A percentile compares a stretch with the other conserved stretches of the same genome.
phyloP scores from a whole-genome alignment of 2,888 invertebrate genomes.

The Abrostola tripartita region DNA sequence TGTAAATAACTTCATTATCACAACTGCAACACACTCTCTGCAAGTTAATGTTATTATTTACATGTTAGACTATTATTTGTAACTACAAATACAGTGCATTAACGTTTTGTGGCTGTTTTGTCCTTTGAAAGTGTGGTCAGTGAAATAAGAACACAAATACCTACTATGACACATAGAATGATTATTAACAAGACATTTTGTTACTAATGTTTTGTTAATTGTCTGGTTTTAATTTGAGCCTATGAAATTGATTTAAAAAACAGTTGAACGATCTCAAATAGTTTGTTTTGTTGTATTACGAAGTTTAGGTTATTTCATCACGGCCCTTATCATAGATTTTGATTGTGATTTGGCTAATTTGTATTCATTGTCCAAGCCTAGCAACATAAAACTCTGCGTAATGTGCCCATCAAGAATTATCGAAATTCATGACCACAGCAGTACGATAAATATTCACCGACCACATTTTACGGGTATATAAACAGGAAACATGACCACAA shows the following conservation, averaged over 20 bases:
- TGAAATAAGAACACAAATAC: conserved; percentile 3
- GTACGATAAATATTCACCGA: not conserved
- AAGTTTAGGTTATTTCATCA: no score
- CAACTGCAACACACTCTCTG: not conserved
- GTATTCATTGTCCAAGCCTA: no score
- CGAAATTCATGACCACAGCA: conserved; percentile 17
- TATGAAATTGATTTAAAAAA: no score
- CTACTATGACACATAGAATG: no score
- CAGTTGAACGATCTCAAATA: no score
- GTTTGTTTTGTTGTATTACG: no score
- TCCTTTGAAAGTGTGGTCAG: conserved; percentile 7
- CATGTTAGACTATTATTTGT: conserved; percentile 1
- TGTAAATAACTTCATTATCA: conserved; percentile 8
- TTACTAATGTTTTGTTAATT: no score
- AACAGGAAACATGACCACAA: conserved; percentile 32
- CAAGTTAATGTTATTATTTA: conserved; percentile 27
- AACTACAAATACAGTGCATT: conserved; percentile 25
- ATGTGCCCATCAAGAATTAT: not conserved
- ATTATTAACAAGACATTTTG: no score
- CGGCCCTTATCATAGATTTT: no score
- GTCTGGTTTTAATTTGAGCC: no score
- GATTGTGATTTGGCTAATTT: no score
- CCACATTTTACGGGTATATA: conserved; percentile 3
- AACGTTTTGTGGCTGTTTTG: conserved; percentile 38
- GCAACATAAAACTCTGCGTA: no score